Base-by-base conservation (phyloP, 2,113 vertebrate genomes). In the Orthonyx spaldingii region DNA sequence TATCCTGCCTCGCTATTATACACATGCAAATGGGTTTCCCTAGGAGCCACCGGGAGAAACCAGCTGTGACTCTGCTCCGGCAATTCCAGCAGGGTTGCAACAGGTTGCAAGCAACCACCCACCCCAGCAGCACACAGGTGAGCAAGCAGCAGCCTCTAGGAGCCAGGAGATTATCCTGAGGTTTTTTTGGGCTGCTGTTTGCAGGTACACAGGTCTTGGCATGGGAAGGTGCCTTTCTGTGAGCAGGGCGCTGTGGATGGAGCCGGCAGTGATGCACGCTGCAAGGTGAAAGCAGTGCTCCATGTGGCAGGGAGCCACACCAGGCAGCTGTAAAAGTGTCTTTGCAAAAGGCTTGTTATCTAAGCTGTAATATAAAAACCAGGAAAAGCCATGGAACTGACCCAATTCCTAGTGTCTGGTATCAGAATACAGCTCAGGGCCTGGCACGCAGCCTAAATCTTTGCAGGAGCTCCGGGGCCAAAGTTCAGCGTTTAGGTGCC, bases 1-100 rank as follows among this genome's bases (percentile, higher is more conserved):
- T 77, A 92, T 56, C 92, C 80, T 0, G 87, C 95, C 91, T 47
- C 0, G 1, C 71, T 74, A 46, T 78, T 77, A 64, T 17, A 19
- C 20, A 3, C 63, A 83, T 87, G 93, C 88, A 94, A 94, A 96
- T 85, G 5, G 52, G 1, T 81, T 93, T 92, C 63, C 91, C 85
- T 42, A 57, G 39, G 65, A 93, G 93, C 86, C 88, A 61, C 33
- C 0, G 19, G 33, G 53, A 93, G 80, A 82, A 94, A 87, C 47
- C 70, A 53, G 79, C 88, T 75, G 87, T 82, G 88, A 94, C 76
- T 94, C 68, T 47, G 87, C 85, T 88, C 90, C 4, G 2, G 72
- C 76, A 93, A 66, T 6, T 78, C 63, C 87, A 64, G 61, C 2
- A 18, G 64, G 69, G 30, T 7, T 68, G 10, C 32, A 93, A 71